A percentile compares a stretch with the other conserved stretches of the same genome.
phyloP scores from a whole-genome alignment of 2,113 vertebrate species.

The Geothlypis trichas region DNA sequence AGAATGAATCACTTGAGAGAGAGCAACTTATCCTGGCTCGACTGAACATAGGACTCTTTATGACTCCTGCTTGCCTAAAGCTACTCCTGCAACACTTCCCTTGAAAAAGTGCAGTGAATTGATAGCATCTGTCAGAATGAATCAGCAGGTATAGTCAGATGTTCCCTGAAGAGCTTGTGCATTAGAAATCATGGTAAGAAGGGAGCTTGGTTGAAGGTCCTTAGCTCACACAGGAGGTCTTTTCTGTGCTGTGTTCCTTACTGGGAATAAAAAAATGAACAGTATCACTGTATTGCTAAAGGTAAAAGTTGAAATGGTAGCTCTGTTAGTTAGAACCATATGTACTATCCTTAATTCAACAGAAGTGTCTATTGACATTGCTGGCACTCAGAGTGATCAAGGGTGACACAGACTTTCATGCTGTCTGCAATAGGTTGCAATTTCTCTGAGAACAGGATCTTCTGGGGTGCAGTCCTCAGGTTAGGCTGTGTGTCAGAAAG shows the following conservation, averaged over 20 bases:
- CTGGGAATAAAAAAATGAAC: neutral
- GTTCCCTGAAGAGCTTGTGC: neutral
- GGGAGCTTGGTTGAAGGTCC: neutral
- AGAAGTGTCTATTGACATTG: neutral
- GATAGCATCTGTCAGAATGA: constrained; percentile 1
- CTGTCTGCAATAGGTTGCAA: neutral
- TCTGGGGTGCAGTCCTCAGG: neutral
- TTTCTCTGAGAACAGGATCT: neutral
- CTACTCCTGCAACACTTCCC: neutral
- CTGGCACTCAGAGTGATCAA: neutral
- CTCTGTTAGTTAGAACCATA: neutral
- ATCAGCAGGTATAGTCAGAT: constrained; percentile 1
- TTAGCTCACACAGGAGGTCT: neutral
- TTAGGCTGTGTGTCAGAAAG: neutral
- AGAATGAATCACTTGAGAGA: neutral
- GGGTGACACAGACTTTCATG: neutral
- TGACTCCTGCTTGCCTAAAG: neutral
- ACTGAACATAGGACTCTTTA: neutral
- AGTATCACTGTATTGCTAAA: neutral
- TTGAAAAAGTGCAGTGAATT: neutral
- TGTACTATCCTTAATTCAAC: neutral
- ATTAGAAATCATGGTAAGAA: neutral
- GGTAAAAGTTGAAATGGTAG: neutral
- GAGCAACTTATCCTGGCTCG: neutral
- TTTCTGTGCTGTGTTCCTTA: neutral